Percentiles rank a stretch among this genome's conserved stretches.
Evolutionary conservation across 1,140 invertebrate species (phyloP).

Genomic region (Helicoverpa zea): DNA sequence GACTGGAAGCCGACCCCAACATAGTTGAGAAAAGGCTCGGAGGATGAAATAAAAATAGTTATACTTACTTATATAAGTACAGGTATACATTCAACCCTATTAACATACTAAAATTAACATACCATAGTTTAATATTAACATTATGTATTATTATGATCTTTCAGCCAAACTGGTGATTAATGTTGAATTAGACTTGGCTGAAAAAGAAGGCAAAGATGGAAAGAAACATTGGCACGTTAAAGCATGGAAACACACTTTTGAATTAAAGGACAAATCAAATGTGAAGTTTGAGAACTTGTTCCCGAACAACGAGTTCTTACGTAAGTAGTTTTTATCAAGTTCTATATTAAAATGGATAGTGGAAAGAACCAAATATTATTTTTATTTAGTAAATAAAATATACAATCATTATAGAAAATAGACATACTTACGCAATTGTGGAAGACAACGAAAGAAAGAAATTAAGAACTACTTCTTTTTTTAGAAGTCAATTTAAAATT

Average conservation of each 20-base stretch:
- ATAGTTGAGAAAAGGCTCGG: too few species aligned
- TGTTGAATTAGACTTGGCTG: background rate
- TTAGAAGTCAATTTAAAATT: too few species aligned
- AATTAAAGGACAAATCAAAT: slow-evolving; percentile 52
- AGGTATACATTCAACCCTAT: too few species aligned
- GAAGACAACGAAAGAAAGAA: too few species aligned
- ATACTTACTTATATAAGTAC: too few species aligned
- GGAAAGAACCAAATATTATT: background rate
- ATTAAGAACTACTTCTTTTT: too few species aligned
- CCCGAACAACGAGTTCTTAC: slow-evolving; percentile 38
- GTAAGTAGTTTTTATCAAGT: slow-evolving; percentile 24
- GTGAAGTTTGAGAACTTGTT: slow-evolving; percentile 67
- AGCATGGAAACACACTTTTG: slow-evolving; percentile 47
- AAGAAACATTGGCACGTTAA: slow-evolving; percentile 60
- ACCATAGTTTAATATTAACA: too few species aligned
- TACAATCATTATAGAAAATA: too few species aligned
- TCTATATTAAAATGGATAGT: background rate
- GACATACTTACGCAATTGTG: too few species aligned
- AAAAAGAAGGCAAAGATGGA: slow-evolving; percentile 53
- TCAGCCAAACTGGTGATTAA: slow-evolving; percentile 19
- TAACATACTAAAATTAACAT: too few species aligned
- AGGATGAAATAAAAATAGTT: too few species aligned
- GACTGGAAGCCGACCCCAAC: too few species aligned
- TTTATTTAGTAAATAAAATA: background rate
- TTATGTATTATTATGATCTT: background rate